These are phyloP conservation scores for Orthonychiurus folsomi DNA, from an alignment of 2,888 invertebrate genomes.

Conservation along the genomic window DNA sequence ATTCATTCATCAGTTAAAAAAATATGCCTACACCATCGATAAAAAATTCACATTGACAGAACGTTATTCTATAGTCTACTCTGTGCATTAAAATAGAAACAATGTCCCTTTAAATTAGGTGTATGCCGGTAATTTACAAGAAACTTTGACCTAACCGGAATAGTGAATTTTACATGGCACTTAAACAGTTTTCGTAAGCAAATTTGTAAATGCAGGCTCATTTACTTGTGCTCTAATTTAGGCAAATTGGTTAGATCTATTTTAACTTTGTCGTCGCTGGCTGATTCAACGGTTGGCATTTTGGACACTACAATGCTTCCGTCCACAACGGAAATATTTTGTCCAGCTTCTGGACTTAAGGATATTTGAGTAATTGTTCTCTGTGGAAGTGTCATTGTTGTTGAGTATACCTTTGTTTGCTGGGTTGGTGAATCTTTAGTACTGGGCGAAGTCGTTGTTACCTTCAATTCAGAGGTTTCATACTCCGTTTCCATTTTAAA, in stretches of 20 bases:
- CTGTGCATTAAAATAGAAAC: no score
- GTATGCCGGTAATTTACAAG: no score
- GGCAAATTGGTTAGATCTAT: slow-evolving; percentile 15
- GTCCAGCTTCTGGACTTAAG: slow-evolving; percentile 26
- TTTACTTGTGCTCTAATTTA: slow-evolving; percentile 13
- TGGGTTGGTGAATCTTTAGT: slow-evolving; percentile 43
- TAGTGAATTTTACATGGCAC: no score
- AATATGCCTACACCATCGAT: no score
- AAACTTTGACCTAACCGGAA: no score
- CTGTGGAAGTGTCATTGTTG: slow-evolving; percentile 37
- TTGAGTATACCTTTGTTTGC: slow-evolving; percentile 29
- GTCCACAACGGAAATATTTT: slow-evolving; percentile 24
- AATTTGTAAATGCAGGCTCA: no score
- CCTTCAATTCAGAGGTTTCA: slow-evolving; percentile 33
- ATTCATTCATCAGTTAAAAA: no score
- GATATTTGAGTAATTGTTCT: slow-evolving; percentile 37
- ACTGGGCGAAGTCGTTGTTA: slow-evolving; percentile 42
- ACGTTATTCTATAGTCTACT: no score
- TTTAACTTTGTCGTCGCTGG: slow-evolving; percentile 12
- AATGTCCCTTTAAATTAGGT: no score
- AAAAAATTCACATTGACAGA: no score
- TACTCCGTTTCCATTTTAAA: slow-evolving; percentile 36
- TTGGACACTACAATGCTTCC: slow-evolving; percentile 33
- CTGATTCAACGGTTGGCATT: slow-evolving; percentile 27
- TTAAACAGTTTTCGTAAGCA: no score